Evolutionary conservation across 37 sponge, comb jelly and placozoan genomes (phyloP), one percentile per base, ranked within the genome.

Genomic region (Cladorhizidae sp.): DNA sequence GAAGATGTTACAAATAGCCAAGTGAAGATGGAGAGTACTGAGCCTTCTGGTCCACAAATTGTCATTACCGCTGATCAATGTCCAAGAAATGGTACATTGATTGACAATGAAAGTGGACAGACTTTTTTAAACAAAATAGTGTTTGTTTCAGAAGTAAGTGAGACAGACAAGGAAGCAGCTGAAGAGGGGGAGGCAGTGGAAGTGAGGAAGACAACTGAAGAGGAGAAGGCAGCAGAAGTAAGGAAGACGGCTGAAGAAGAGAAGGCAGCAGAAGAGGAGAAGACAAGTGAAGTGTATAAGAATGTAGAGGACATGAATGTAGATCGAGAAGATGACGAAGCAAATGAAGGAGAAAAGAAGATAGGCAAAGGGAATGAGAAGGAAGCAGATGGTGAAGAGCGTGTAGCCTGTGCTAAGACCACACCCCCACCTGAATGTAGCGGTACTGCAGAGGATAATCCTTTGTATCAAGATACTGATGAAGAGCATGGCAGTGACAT

Each of bases 381-480:
- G 49, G 49, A 45, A 45, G 9, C 8, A 12, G 49, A 45, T 12
- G 9, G 8, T 12, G 9, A 45, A 5, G 9, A 45, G 49, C 49
- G 49, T 45, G 49, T 12, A 45, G 49, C 49, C 49, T 9, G 8
- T 12, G 49, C 49, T 12, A 9, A 45, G 5, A 9, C 9, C 8
- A 45, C 8, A 45, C 5, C 5, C 49, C 9, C 49, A 45, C 49
- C 9, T 45, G 49, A 45, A n/a, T n/a, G n/a, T 45, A 45, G 9
- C 9, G 49, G 49, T 45, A 18, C n/a, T 59, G 61, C 28, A 17
- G 7, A 7, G 3, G 83, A 82, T 39, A 73, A 82, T 63, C 83
- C 83, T 17, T 73, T 82, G 43, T 82, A 82, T 42, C 63, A 61
- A 21, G 74, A 82, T 50, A 23, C 62, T 8, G 77, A 76, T 39